Conservation (phyloP, 2,888 invertebrate species). For the Protophormia terraenovae region DNA sequence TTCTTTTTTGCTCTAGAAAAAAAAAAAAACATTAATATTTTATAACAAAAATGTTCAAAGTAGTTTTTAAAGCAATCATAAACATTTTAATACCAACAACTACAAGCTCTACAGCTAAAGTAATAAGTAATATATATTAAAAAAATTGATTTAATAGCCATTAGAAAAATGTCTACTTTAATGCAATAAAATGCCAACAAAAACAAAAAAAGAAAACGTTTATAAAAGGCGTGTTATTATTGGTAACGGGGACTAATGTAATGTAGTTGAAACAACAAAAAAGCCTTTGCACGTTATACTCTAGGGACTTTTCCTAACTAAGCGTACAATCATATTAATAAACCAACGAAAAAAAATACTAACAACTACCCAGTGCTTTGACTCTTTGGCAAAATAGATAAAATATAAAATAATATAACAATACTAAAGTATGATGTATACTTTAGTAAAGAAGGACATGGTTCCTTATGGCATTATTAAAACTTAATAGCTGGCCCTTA, state of each 20-base stretch:
- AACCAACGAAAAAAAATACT: constrained; percentile 67
- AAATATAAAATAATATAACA: constrained; percentile 65
- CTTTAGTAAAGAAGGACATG: too few relatives aligned
- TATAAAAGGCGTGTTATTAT: constrained; percentile 28
- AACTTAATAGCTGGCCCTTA: constrained; percentile 74
- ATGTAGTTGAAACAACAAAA: constrained; percentile 6
- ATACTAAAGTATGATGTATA: constrained; percentile 44
- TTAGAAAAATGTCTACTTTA: constrained; percentile 48
- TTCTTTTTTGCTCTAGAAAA: too few relatives aligned
- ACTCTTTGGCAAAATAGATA: constrained; percentile 47
- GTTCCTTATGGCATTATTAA: constrained; percentile 75
- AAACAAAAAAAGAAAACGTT: constrained; percentile 18
- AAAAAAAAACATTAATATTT: constrained; percentile 54
- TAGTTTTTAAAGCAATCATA: constrained; percentile 34
- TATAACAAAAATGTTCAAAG: constrained; percentile 32
- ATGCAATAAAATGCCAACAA: constrained; percentile 27
- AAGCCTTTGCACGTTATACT: constrained; percentile 74
- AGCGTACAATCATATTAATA: constrained; percentile 77
- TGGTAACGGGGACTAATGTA: constrained; percentile 24
- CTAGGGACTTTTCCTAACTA: constrained; percentile 77
- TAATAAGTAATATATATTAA: constrained; percentile 2
- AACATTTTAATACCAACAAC: constrained; percentile 37
- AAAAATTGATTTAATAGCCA: constrained; percentile 53
- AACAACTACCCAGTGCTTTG: too few relatives aligned
- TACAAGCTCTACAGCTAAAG: not conserved